These are phyloP conservation scores for Sinocyclocheilus grahami DNA, from an alignment of 2,113 vertebrate genomes.

Conservation along the genomic window DNA sequence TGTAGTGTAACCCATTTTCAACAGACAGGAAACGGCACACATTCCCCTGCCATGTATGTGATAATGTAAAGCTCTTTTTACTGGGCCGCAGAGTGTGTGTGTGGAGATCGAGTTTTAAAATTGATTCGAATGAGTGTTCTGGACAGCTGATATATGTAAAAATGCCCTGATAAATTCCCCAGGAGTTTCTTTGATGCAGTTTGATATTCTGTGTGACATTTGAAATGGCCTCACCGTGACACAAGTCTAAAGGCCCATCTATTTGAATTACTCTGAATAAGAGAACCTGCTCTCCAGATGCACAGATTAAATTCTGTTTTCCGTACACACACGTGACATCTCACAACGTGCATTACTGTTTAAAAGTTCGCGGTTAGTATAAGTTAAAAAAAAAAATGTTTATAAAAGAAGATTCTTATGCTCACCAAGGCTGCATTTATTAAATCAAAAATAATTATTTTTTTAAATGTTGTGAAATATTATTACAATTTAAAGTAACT, in stretches of 20 bases:
- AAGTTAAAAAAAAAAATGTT: neutral
- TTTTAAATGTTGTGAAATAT: neutral
- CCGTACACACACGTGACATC: neutral
- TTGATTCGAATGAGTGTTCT: conserved; percentile 77
- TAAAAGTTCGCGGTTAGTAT: neutral
- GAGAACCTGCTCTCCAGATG: conserved; percentile 14
- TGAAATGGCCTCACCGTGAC: conserved; percentile 35
- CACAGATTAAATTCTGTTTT: conserved; percentile 28
- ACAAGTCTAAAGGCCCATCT: conserved; percentile 40
- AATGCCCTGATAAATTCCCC: conserved; percentile 72
- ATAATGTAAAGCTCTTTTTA: conserved; percentile 75
- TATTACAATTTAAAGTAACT: neutral
- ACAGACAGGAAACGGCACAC: conserved; percentile 60
- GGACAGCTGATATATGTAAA: conserved; percentile 76
- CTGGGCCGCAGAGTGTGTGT: conserved; percentile 49
- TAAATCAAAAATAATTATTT: too few species aligned
- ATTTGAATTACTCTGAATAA: conserved; percentile 30
- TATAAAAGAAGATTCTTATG: neutral
- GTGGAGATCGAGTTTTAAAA: conserved; percentile 75
- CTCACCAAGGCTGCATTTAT: too few species aligned
- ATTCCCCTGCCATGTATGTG: conserved; percentile 72
- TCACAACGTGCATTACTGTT: neutral
- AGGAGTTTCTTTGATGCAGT: conserved; percentile 72
- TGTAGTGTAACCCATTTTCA: conserved; percentile 67
- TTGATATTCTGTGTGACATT: conserved; percentile 65